These are phyloP conservation scores for Hyles euphorbiae DNA, from an alignment of 1,140 invertebrate genomes.

Conservation along the genomic window DNA sequence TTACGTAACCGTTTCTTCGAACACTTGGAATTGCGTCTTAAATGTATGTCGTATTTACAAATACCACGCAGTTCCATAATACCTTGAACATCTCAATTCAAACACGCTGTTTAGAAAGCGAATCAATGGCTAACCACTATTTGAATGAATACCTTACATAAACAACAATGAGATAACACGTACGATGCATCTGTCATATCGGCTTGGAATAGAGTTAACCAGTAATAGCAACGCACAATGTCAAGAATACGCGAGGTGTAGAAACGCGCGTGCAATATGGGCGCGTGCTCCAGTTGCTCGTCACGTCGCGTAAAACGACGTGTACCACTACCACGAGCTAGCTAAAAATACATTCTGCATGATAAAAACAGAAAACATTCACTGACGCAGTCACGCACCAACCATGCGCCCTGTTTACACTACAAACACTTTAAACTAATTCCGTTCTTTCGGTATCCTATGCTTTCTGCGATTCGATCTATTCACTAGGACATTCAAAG, in stretches of 20 bases:
- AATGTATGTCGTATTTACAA: too few species aligned
- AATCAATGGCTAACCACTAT: too few species aligned
- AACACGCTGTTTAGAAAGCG: too few species aligned
- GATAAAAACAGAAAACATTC: slow-evolving; percentile 36
- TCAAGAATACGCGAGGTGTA: slow-evolving; percentile 54
- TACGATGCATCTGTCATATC: too few species aligned
- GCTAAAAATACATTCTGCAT: slow-evolving; percentile 40
- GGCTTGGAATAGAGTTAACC: slow-evolving; percentile 1
- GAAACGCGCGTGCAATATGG: slow-evolving; percentile 14
- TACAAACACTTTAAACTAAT: slow-evolving; percentile 1
- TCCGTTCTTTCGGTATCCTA: neutral
- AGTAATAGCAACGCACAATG: slow-evolving; percentile 41
- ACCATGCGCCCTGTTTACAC: slow-evolving; percentile 28
- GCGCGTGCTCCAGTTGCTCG: slow-evolving; percentile 20
- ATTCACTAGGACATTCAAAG: too few species aligned
- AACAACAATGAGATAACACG: too few species aligned
- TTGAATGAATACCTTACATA: too few species aligned
- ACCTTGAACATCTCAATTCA: too few species aligned
- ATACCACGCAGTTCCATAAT: too few species aligned
- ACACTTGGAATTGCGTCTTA: neutral
- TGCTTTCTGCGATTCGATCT: neutral
- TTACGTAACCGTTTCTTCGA: slow-evolving; percentile 42
- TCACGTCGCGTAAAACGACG: slow-evolving; percentile 34
- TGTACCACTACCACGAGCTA: slow-evolving; percentile 20
- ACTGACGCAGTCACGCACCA: slow-evolving; percentile 29